phyloP scores from a whole-genome alignment of 2,797 vertebrate genomes.

The Glossophaga mutica region DNA sequence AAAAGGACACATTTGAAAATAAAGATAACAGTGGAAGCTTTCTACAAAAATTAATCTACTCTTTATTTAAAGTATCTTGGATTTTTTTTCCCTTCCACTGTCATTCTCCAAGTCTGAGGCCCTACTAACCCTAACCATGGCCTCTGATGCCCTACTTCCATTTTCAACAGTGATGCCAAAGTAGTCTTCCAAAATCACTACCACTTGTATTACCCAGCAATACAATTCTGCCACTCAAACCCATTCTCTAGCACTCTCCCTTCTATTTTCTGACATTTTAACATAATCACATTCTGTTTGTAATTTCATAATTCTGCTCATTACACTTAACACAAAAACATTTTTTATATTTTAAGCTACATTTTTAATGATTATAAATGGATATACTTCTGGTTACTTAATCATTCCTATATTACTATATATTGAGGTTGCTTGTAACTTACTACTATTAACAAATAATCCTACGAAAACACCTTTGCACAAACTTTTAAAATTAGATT shows the following conservation, averaged over 20 bases:
- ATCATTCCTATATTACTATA: no score
- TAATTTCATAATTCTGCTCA: not conserved
- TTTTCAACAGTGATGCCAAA: not conserved
- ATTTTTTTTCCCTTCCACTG: not conserved
- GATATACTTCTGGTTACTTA: no score
- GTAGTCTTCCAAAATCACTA: not conserved
- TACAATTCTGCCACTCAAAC: not conserved
- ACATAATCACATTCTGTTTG: no score
- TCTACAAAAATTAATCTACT: not conserved
- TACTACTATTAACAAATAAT: not conserved
- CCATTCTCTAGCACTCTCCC: not conserved
- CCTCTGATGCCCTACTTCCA: not conserved
- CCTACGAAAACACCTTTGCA: not conserved
- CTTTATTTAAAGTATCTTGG: not conserved
- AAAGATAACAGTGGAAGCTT: not conserved
- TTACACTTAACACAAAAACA: not conserved
- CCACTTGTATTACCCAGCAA: no score
- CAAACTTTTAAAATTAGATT: not conserved
- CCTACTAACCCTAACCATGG: accelerated
- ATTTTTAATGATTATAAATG: not conserved
- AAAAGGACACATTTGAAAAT: not conserved
- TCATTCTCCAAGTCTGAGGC: not conserved
- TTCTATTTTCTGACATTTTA: not conserved
- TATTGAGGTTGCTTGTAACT: not conserved
- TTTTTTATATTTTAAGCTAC: not conserved